Conservation (phyloP, 2,113 vertebrate genomes). For the Gopherus flavomarginatus region DNA sequence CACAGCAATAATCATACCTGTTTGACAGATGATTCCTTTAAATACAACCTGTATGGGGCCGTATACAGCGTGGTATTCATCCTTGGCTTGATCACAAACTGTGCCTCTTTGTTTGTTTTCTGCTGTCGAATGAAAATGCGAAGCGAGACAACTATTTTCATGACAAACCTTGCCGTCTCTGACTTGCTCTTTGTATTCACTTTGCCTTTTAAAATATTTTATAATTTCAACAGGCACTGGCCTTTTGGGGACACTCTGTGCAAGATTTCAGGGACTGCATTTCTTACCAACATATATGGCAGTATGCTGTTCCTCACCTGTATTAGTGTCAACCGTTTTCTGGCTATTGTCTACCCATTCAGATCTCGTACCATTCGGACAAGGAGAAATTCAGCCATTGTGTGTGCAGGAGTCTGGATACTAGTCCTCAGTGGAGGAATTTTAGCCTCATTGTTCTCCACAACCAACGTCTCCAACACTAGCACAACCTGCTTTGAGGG, state of each 20-base stretch:
- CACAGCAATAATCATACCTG: constrained; percentile 89
- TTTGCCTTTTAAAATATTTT: constrained; percentile 97
- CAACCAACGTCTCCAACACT: constrained; percentile 89
- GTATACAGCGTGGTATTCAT: constrained; percentile 97
- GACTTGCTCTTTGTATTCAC: constrained; percentile 97
- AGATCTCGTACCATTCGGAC: constrained; percentile 92
- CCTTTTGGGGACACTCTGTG: constrained; percentile 96
- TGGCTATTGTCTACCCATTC: constrained; percentile 96
- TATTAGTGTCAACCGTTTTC: constrained; percentile 96
- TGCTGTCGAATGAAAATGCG: constrained; percentile 95
- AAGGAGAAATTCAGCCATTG: constrained; percentile 88
- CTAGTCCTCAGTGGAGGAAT: constrained; percentile 95
- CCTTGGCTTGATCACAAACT: constrained; percentile 95
- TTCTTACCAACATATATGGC: constrained; percentile 98
- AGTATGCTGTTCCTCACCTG: constrained; percentile 99
- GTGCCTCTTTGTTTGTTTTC: constrained; percentile 95
- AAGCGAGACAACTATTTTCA: constrained; percentile 96
- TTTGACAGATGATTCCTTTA: constrained; percentile 95
- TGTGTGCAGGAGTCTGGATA: constrained; percentile 94
- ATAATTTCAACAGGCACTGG: constrained; percentile 96
- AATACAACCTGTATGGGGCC: constrained; percentile 95
- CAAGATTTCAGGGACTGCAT: constrained; percentile 96
- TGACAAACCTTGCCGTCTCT: constrained; percentile 95
- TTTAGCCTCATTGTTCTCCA: constrained; percentile 95
- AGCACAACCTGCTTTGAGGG: constrained; percentile 96